These are phyloP conservation scores for Ornithoptera priamus DNA, from an alignment of 2,888 invertebrate genomes.

Conservation along the genomic window DNA sequence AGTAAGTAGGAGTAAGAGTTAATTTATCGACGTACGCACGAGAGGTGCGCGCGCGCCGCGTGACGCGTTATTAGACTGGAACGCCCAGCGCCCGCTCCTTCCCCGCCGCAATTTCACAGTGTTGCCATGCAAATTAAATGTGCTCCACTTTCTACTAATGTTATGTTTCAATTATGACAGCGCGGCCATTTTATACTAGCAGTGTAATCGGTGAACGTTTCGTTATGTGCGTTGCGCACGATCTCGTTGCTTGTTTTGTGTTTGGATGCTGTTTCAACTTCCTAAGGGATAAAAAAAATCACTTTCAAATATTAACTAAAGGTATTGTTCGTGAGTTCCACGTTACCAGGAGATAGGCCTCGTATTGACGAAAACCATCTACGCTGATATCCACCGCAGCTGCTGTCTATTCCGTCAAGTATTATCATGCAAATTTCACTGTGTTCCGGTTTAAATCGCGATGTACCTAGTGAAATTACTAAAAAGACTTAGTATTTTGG, in stretches of 20 bases:
- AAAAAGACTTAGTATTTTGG: too few species aligned
- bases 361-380: too few species aligned
- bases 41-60: slow-evolving; percentile 44
- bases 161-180: slow-evolving; percentile 31
- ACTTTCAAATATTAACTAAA: too few species aligned
- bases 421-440: too few species aligned
- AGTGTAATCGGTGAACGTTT: slow-evolving; percentile 21
- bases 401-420: too few species aligned
- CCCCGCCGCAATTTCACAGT: slow-evolving; percentile 46
- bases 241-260: slow-evolving; percentile 10
- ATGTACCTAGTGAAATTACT: too few species aligned
- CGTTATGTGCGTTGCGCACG: slow-evolving; percentile 16
- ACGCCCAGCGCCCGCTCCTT: slow-evolving; percentile 41
- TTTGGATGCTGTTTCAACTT: background rate
- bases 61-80: slow-evolving; percentile 62
- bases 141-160: slow-evolving; percentile 53
- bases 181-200: slow-evolving; percentile 18
- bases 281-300: background rate
- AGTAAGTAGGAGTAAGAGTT: background rate
- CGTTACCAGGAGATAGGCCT: too few species aligned
- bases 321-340: too few species aligned
- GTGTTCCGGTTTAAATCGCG: too few species aligned
- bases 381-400: too few species aligned
- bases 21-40: slow-evolving; percentile 2
- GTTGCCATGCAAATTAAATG: slow-evolving; percentile 51